phyloP scores from a whole-genome alignment of 2,888 invertebrate species.

The Acrocera orbiculus region DNA sequence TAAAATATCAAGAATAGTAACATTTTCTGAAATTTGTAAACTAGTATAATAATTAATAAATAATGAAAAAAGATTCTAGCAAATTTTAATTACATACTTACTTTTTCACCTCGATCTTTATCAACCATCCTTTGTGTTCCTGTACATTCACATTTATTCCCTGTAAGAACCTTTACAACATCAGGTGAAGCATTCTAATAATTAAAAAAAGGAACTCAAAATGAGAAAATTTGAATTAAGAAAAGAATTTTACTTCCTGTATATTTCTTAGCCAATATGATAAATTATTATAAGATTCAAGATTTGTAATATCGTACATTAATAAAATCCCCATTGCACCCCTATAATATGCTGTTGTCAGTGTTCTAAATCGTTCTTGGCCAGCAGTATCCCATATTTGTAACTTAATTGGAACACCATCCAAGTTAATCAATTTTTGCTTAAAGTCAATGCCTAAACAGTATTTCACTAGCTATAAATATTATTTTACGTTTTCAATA shows the following conservation, averaged over 20 bases:
- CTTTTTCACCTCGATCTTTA: constrained; percentile 64
- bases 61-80: no score
- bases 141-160: constrained; percentile 68
- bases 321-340: constrained; percentile 83
- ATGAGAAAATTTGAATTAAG: neutral
- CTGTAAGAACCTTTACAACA: constrained; percentile 69
- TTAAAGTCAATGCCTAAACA: constrained; percentile 71
- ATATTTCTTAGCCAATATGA: constrained; percentile 83
- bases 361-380: constrained; percentile 40
- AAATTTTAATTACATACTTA: constrained; percentile 20
- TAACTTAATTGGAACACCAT: constrained; percentile 63
- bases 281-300: constrained; percentile 78
- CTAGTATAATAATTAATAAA: neutral
- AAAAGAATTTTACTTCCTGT: constrained; percentile 50
- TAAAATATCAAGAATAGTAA: no score
- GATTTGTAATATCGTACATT: constrained; percentile 79
- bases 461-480: neutral
- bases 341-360: constrained; percentile 76
- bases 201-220: constrained; percentile 6
- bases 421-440: constrained; percentile 73
- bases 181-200: constrained; percentile 69
- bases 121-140: constrained; percentile 59
- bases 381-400: constrained; percentile 73
- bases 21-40: neutral
- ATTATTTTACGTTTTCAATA: neutral